Evolutionary conservation across 2,113 vertebrate species (phyloP), one percentile per base, ranked within the genome.

Genomic region (Dromaius novaehollandiae): DNA sequence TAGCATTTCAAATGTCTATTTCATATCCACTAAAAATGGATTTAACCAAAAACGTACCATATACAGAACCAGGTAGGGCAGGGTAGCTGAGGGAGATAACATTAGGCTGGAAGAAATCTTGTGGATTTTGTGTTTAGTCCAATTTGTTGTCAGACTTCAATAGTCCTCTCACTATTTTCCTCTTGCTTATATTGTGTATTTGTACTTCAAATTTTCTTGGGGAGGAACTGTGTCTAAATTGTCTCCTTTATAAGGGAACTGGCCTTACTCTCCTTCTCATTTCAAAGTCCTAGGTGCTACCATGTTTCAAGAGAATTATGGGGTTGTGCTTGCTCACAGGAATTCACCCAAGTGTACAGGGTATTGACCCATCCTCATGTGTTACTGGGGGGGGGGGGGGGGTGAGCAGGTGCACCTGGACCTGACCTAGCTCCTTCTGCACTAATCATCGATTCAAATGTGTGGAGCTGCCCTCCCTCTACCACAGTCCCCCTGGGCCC

Each of bases 41-140:
- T 70, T 80, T 50, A 83, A 32, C 15, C 1, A 53, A 71, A 92
- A 91, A 32, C 13, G 6, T 26, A 79, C 36, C 28, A 10, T 30
- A 7, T 46, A 32, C 36, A 79, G 11, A 64, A 32, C 1, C 1
- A 71, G 7, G 25, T 65, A n/a, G 26, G 22, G 66, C 90, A 13
- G 32, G 17, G 36, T 17, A 25, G 25, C 36, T 46, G 17, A 42
- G 2, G 0, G 0, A 55, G 81, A 64, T 4, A 38, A 18, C 55
- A 28, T 44, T 79, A 26, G 14, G 6, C 22, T 71, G 32, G 38
- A 71, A 73, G 46, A 71, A 55, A 44, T 64, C 20, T 46, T 80
- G 53, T 40, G 26, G 42, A 55, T 9, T 68, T 90, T 58, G 36
- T 12, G 13, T 34, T 50, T 55, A 50, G 36, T 78, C 25, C 50